A percentile compares a stretch with the other conserved stretches of the same genome.
phyloP scores from a whole-genome alignment of 2,113 vertebrate genomes.

The Otis tarda region DNA sequence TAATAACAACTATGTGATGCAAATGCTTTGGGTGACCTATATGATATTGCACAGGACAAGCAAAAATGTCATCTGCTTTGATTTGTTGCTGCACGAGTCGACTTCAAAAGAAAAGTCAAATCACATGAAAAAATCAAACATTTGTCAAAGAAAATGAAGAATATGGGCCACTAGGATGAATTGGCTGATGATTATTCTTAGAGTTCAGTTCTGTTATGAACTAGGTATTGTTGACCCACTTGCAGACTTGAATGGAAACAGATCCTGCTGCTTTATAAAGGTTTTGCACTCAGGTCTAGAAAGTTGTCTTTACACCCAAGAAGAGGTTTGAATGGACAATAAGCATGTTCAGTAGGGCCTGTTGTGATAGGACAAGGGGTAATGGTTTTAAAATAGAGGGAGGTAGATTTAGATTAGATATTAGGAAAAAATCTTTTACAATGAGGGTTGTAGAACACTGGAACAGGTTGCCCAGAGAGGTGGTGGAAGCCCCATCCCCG shows the following conservation, averaged over 20 bases:
- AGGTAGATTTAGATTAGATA: too few species aligned
- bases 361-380: too few species aligned
- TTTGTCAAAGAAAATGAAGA: conserved; percentile 7
- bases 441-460: too few species aligned
- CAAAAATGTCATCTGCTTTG: not conserved
- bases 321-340: not conserved
- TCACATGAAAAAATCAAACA: conserved; percentile 1
- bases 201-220: not conserved
- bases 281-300: not conserved
- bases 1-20: not conserved
- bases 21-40: not conserved
- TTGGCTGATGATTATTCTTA: not conserved
- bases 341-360: not conserved
- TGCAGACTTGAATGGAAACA: not conserved
- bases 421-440: too few species aligned
- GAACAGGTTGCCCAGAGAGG: too few species aligned
- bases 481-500: too few species aligned
- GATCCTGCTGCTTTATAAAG: not conserved
- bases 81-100: not conserved
- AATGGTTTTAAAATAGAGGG: too few species aligned
- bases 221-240: not conserved
- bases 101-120: conserved; percentile 3
- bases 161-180: not conserved
- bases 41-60: not conserved
- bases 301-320: not conserved